Evolutionary conservation across 1,140 invertebrate genomes (phyloP), one percentile per base, ranked within the genome.

Genomic region (Holcopasites calliopsidis): DNA sequence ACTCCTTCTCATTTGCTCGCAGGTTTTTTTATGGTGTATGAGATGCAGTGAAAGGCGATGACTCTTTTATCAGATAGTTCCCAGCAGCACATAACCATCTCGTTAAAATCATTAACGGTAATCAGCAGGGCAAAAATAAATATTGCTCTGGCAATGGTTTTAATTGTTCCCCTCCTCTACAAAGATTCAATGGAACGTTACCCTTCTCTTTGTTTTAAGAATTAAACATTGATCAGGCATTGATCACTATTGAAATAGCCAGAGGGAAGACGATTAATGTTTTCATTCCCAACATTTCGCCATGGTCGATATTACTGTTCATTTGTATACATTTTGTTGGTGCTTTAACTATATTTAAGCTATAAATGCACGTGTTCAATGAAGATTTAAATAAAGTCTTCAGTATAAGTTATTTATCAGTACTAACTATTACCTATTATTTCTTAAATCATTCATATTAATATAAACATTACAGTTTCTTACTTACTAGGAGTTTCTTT

Each of bases 31-130:
- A 7, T 26, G 16, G n/a, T 23, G 49, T 33, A 68, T 44, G 16
- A 35, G 50, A 35, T 26, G 28, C 21, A n/a, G 21, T 3, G 23
- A 21, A 23, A 18, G 1, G 42, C 13, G 35, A 11, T 0, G 3
- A 16, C n/a, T 21, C 5, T 49, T 69, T 69, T 47, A 69, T 69
- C 35, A n/a, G n/a, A 1, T n/a, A 23, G 13, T 33, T 47, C n/a
- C 38, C 40, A 28, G 8, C 26, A 8, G n/a, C 16, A 64, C 49
- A 64, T 73, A 54, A 64, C 47, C 60, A 49, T 73, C 64, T 35
- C 58, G 64, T 64, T 73, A 73, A 64, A 64, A 64, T 64, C 70
- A 73, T 64, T 73, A 73, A 64, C 49, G 35, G 35, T 33, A 73
- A 62, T 73, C 64, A 73, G 58, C 42, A 54, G 40, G 60, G 60